These are phyloP conservation scores for Vannuccia rotundouncinata DNA, from an alignment of 2,888 invertebrate genomes.

Conservation along the genomic window DNA sequence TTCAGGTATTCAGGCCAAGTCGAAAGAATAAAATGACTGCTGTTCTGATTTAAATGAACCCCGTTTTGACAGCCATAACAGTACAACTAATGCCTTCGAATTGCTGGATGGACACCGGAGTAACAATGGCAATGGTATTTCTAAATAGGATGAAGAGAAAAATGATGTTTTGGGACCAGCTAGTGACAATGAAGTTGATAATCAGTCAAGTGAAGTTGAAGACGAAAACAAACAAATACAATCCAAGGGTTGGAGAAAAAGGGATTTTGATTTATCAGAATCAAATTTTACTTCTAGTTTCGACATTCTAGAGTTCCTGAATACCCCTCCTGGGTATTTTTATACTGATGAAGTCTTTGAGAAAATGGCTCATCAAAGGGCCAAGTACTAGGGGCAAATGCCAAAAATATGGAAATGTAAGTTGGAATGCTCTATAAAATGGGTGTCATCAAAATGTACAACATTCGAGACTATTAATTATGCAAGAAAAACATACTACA, in stretches of 20 bases:
- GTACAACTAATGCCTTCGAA: not conserved
- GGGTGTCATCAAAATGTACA: slow-evolving; percentile 38
- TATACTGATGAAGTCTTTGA: slow-evolving; percentile 37
- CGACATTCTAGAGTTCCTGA: slow-evolving; percentile 35
- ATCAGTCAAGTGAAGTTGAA: slow-evolving; percentile 10
- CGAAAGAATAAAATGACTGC: not conserved
- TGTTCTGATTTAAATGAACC: slow-evolving; percentile 1
- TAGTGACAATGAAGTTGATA: not conserved
- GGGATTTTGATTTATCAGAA: slow-evolving; percentile 13
- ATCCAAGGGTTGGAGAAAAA: slow-evolving; percentile 35
- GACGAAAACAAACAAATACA: not conserved
- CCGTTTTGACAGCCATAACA: not conserved
- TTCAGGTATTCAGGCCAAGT: not conserved
- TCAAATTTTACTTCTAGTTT: slow-evolving; percentile 28
- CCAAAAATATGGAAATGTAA: slow-evolving; percentile 36
- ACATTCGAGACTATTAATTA: slow-evolving; percentile 17
- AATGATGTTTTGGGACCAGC: not conserved
- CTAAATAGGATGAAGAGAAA: not conserved
- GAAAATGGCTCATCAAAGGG: slow-evolving; percentile 38
- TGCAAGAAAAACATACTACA: not conserved
- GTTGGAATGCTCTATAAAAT: slow-evolving; percentile 38
- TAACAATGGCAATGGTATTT: not conserved
- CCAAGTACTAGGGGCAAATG: slow-evolving; percentile 34
- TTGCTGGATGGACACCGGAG: slow-evolving; percentile 4
- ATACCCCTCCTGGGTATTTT: slow-evolving; percentile 39